A percentile compares a stretch with the other conserved stretches of the same genome.
Conservation (phyloP, 2,888 invertebrate species). For the Apeira syringaria region DNA sequence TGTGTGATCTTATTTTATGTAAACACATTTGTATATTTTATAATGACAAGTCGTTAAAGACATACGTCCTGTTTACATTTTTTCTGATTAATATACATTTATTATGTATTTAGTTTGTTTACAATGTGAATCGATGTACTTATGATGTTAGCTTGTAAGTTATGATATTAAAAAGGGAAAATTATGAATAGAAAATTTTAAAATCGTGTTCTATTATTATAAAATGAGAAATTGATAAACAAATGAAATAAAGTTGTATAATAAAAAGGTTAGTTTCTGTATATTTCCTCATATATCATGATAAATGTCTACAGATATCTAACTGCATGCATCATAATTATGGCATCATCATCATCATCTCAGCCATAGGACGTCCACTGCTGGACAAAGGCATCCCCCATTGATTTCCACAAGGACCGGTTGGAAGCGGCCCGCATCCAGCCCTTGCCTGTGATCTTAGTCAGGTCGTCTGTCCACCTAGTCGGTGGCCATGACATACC, state of each 20-base stretch:
- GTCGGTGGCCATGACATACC: no score
- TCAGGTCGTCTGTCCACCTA: no score
- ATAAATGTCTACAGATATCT: no score
- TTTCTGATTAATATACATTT: conserved; percentile 55
- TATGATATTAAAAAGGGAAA: conserved; percentile 33
- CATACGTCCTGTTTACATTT: conserved; percentile 61
- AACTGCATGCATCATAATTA: no score
- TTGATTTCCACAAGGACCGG: no score
- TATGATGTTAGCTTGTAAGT: conserved; percentile 38
- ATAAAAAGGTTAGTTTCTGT: no score
- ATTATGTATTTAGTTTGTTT: conserved; percentile 36
- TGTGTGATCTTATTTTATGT: conserved; percentile 13
- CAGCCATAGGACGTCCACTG: no score
- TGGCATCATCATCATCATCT: no score
- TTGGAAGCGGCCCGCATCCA: no score
- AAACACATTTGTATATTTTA: conserved; percentile 26
- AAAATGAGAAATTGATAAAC: conserved; percentile 48
- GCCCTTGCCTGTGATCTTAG: no score
- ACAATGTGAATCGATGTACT: conserved; percentile 44
- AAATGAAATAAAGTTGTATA: conserved; percentile 55
- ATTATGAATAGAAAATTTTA: conserved; percentile 41
- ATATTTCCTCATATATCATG: no score
- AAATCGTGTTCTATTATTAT: conserved; percentile 57
- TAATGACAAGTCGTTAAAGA: conserved; percentile 25
- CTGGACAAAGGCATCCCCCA: no score